These are phyloP conservation scores for Struthidea cinerea DNA, from an alignment of 2,113 vertebrate species.

Conservation along the genomic window DNA sequence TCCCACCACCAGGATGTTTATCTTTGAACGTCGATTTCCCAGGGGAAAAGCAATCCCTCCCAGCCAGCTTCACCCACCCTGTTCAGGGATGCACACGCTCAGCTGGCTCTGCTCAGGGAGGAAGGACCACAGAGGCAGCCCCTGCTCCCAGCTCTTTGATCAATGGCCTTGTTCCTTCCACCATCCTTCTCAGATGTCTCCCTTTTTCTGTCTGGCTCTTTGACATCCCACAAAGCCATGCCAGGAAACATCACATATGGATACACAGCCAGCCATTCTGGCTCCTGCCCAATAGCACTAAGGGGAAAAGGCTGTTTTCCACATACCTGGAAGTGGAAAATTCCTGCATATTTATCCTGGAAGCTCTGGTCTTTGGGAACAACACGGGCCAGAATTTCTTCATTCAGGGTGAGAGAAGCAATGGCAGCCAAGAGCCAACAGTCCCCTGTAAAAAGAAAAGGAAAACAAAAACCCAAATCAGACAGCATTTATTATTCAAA, in stretches of 20 bases:
- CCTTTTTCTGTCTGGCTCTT: not conserved
- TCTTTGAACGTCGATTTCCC: rapidly evolving
- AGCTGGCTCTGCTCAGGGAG: not conserved
- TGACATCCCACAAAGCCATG: not conserved
- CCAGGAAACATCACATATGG: not conserved
- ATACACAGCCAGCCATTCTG: rapidly evolving
- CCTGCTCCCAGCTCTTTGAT: not conserved
- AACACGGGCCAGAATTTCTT: slow-evolving; percentile 77
- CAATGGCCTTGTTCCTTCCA: not conserved
- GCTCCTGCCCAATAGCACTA: not conserved
- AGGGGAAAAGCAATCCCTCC: not conserved
- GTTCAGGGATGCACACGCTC: not conserved
- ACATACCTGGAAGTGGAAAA: slow-evolving; percentile 86
- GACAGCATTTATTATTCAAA: not conserved
- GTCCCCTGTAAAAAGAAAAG: slow-evolving; percentile 69
- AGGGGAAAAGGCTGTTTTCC: not conserved
- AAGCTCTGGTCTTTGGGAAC: slow-evolving; percentile 82
- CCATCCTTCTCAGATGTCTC: not conserved
- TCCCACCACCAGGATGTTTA: not conserved
- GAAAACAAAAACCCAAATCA: not conserved
- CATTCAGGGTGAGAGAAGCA: slow-evolving; percentile 80
- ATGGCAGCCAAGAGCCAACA: slow-evolving; percentile 89
- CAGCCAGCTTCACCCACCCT: not conserved
- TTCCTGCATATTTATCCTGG: slow-evolving; percentile 80
- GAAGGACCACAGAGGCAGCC: not conserved